Evolutionary conservation across 1,140 invertebrate genomes (phyloP), one percentile per base, ranked within the genome.

Genomic region (Eupristina koningsbergeri): DNA sequence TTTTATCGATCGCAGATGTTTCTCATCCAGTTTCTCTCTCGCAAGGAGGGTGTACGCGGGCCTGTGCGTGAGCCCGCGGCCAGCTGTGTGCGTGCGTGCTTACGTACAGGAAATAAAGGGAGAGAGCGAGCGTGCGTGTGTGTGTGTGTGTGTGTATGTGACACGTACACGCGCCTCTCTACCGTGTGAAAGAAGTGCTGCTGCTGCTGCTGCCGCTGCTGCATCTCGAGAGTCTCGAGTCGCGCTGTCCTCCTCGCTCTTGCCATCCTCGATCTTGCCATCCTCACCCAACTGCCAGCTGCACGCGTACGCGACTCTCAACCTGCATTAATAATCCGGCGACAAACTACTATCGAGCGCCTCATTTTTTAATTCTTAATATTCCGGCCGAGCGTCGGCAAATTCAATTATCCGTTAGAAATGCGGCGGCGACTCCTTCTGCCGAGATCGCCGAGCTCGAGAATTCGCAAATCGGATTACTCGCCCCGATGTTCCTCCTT

Each of bases 1-100:
- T 82, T 88, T 86, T 88, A 88, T 88, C 88, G 87, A 88, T 88
- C 86, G 86, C 87, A 78, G 84, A 86, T 86, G 83, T 75, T 53
- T 75, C 73, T 75, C 41, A 41, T 75, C 45, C 45, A 53, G 29
- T 31, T 36, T 75, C 45, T 29, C 45, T 29, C 29, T 13, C 34
- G 11, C 41, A 39, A 80, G 36, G 26, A 26, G 19, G 53, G 19
- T 58, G 22, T 13, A 22, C 19, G 15, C 50, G 9, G 6, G 11
- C 50, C 19, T 45, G 41, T 11, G 5, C 41, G 11, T 15, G 47
- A 15, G 47, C 15, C 9, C 47, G 17, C 47, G 13, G 9, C 9
- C 47, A 17, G 9, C 9, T 50, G 47, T 50, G 11, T 45, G 41
- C 17, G 15, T 17, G 17, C 9, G 47, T 17, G 47, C 47, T 19